Percentiles rank a stretch among this genome's conserved stretches.
Evolutionary conservation across 2,888 invertebrate genomes (phyloP).

Genomic region (Eucriotettix oculatus): DNA sequence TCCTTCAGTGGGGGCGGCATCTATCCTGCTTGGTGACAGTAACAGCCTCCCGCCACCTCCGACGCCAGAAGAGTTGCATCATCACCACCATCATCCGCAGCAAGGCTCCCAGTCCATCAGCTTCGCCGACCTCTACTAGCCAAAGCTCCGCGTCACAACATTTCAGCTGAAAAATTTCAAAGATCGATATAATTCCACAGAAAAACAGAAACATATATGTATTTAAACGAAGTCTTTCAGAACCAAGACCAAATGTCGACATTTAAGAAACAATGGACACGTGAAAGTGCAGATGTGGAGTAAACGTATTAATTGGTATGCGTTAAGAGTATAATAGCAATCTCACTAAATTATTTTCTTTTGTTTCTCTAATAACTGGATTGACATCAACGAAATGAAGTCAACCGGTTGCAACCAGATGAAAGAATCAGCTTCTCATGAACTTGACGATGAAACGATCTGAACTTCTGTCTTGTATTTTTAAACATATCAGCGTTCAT

Average conservation of each 20-base stretch:
- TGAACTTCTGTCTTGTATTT: too few relatives aligned
- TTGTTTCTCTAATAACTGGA: too few relatives aligned
- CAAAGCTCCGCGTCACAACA: slow-evolving; percentile 12
- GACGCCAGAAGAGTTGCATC: slow-evolving; percentile 22
- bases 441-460: too few relatives aligned
- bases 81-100: slow-evolving; percentile 4
- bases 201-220: background rate
- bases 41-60: slow-evolving; percentile 32
- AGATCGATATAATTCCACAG: background rate
- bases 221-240: background rate
- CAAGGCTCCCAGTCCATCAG: slow-evolving; percentile 13
- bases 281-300: too few relatives aligned
- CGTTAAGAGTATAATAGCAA: too few relatives aligned
- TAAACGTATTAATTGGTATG: too few relatives aligned
- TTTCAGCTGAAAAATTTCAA: background rate
- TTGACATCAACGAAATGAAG: too few relatives aligned
- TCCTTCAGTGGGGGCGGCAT: slow-evolving; percentile 23
- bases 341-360: too few relatives aligned
- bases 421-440: too few relatives aligned
- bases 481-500: too few relatives aligned
- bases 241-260: background rate
- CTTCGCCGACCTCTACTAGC: slow-evolving; percentile 29
- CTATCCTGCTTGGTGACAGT: slow-evolving; percentile 30
- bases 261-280: background rate
- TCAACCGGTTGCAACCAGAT: too few relatives aligned